Evolutionary conservation across 2,113 vertebrate species (phyloP).

Genomic region (Indicator maculatus): DNA sequence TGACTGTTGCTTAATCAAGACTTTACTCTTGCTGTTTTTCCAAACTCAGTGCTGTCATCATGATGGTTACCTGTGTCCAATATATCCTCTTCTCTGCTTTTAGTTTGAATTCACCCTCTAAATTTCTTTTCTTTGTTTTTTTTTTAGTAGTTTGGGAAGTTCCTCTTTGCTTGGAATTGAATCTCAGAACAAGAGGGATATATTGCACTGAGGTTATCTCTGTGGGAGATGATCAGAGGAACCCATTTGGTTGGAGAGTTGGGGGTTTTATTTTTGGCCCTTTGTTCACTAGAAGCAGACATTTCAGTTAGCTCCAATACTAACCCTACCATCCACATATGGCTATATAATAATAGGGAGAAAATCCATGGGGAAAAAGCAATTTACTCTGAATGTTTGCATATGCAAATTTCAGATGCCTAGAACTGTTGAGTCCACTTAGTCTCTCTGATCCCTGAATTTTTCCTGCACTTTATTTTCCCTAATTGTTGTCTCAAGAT

Average conservation of each 20-base stretch:
- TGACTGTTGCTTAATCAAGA: conserved; percentile 16
- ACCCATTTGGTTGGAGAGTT: neutral
- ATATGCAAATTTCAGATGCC: conserved; percentile 40
- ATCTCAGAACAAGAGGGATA: neutral
- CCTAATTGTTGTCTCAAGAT: conserved; percentile 51
- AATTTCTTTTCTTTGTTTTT: neutral
- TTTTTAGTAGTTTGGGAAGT: neutral
- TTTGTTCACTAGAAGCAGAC: neutral
- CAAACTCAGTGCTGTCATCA: conserved; percentile 42
- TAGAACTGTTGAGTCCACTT: conserved; percentile 31
- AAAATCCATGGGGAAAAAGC: conserved; percentile 69
- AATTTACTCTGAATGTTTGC: conserved; percentile 57
- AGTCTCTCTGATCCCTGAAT: conserved; percentile 23
- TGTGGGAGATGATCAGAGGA: neutral
- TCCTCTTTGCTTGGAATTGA: neutral
- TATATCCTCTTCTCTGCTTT: neutral
- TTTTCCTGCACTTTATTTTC: conserved; percentile 49
- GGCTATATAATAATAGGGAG: neutral
- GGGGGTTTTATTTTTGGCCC: neutral
- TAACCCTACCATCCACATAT: neutral
- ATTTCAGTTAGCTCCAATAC: neutral
- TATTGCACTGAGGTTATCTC: conserved; percentile 9
- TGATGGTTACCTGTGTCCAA: neutral
- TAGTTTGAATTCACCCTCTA: neutral
- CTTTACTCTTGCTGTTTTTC: conserved; percentile 22